A percentile compares a stretch with the other conserved stretches of the same genome.
phyloP scores from a whole-genome alignment of 2,113 vertebrate genomes.

The Lepus americanus region DNA sequence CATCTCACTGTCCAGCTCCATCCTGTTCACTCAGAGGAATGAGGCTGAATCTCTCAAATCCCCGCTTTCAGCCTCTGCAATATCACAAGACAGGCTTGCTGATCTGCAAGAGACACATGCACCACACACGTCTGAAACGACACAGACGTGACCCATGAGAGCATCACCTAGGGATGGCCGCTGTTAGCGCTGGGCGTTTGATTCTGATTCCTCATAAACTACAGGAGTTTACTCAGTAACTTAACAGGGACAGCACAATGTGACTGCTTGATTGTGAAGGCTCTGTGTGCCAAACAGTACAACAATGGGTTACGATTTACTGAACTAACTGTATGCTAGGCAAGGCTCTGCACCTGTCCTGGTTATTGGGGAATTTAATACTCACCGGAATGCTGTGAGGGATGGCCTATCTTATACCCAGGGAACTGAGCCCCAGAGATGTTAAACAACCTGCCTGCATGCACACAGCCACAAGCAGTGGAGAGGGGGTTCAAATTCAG shows the following conservation, averaged over 20 bases:
- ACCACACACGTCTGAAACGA: not conserved
- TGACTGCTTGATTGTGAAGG: not conserved
- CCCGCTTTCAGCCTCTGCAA: not conserved
- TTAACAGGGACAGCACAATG: not conserved
- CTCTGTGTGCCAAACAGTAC: not conserved
- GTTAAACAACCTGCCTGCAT: not conserved
- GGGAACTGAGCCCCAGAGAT: not conserved
- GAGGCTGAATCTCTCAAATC: not conserved
- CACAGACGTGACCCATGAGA: not conserved
- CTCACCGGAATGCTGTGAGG: not conserved
- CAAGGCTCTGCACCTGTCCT: not conserved
- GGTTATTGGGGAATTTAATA: not conserved
- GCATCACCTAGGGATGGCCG: not conserved
- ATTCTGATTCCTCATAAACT: conserved; percentile 29
- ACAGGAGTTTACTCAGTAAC: not conserved
- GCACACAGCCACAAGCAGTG: not conserved
- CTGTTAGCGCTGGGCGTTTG: not conserved
- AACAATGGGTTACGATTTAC: not conserved
- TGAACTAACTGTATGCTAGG: not conserved
- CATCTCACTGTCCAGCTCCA: not conserved
- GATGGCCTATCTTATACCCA: not conserved
- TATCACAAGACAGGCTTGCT: not conserved
- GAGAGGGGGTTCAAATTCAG: not conserved
- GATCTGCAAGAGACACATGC: not conserved
- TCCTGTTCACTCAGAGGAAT: not conserved